phyloP scores from a whole-genome alignment of 1,140 invertebrate genomes.

The Platyscapa corneri region DNA sequence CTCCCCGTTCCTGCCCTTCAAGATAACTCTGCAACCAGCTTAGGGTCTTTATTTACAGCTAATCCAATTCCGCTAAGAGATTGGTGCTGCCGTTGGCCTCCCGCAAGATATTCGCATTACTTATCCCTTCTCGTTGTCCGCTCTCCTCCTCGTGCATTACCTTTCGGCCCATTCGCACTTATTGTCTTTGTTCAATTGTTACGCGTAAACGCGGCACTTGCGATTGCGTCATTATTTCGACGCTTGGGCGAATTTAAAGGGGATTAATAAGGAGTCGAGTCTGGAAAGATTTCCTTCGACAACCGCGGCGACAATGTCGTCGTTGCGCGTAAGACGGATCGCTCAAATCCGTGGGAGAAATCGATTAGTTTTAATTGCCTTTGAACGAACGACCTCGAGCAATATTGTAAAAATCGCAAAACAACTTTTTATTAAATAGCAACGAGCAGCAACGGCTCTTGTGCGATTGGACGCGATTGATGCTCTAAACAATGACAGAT shows the following conservation, averaged over 20 bases:
- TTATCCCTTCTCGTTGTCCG: constrained; percentile 23
- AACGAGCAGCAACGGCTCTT: too few relatives aligned
- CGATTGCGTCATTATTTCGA: neutral
- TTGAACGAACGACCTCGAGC: neutral
- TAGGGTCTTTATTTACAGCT: constrained; percentile 65
- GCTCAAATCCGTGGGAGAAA: too few relatives aligned
- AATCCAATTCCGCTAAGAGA: constrained; percentile 40
- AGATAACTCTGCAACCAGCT: constrained; percentile 64
- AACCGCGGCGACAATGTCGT: too few relatives aligned
- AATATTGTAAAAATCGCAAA: neutral
- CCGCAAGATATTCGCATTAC: neutral
- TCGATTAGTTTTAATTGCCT: too few relatives aligned
- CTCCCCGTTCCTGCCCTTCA: constrained; percentile 54
- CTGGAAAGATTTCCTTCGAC: too few relatives aligned
- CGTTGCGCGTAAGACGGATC: too few relatives aligned
- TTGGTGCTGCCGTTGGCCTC: constrained; percentile 50
- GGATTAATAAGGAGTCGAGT: too few relatives aligned
- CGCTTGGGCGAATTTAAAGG: too few relatives aligned
- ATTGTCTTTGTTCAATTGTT: neutral
- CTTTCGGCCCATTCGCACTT: neutral
- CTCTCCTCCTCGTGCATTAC: neutral
- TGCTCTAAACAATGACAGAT: too few relatives aligned
- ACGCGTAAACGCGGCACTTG: neutral
- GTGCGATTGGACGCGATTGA: too few relatives aligned
- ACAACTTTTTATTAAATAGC: too few relatives aligned